Evolutionary conservation across 1,140 invertebrate species (phyloP).

Genomic region (Halotydeus destructor): DNA sequence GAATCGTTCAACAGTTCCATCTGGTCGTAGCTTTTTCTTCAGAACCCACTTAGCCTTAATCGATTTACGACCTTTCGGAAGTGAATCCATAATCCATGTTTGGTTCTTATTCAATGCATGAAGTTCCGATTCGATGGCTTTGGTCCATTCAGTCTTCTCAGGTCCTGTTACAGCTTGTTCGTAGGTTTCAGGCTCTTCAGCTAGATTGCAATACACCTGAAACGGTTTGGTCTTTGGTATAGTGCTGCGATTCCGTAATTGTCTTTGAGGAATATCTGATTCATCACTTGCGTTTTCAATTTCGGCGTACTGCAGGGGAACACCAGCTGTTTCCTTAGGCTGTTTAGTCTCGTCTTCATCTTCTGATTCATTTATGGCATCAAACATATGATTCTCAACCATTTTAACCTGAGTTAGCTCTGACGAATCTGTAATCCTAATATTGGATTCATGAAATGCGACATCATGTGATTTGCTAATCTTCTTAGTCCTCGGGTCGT

Average conservation of each 20-base stretch:
- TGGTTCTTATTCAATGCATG: conserved; percentile 20
- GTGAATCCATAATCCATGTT: conserved; percentile 22
- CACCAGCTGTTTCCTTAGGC: neutral
- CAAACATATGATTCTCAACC: too few species aligned
- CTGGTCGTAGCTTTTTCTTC: conserved; percentile 7
- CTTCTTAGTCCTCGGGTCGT: neutral
- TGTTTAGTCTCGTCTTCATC: neutral
- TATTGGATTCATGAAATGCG: neutral
- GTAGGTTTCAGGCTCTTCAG: conserved; percentile 15
- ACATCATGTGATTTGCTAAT: neutral
- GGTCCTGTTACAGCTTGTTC: conserved; percentile 20
- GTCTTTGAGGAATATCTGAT: neutral
- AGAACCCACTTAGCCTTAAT: conserved; percentile 19
- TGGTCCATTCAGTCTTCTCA: conserved; percentile 21
- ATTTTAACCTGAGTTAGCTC: neutral
- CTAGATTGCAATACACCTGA: neutral
- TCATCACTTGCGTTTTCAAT: neutral
- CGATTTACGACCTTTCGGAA: conserved; percentile 15
- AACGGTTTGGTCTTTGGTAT: neutral
- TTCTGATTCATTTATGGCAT: neutral
- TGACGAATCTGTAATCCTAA: neutral
- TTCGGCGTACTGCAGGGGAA: too few species aligned
- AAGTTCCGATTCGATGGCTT: conserved; percentile 24
- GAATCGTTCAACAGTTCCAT: conserved; percentile 9
- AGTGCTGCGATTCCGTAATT: neutral